phyloP scores from a whole-genome alignment of 2,888 invertebrate species.

The Phytoseiulus persimilis region DNA sequence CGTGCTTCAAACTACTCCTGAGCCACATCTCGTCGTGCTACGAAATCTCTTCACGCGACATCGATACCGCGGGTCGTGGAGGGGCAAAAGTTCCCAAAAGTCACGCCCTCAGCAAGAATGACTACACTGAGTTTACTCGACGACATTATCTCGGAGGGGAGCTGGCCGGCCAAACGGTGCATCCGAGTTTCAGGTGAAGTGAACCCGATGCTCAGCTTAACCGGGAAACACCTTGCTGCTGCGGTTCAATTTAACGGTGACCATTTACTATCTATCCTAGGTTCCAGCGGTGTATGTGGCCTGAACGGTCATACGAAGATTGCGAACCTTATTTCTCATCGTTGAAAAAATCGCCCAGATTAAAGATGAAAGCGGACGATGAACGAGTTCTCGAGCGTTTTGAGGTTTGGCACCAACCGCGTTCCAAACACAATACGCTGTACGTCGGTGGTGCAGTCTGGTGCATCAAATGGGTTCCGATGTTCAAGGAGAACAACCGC shows the following conservation, averaged over 20 bases:
- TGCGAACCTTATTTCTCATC: not conserved
- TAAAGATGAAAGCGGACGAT: not conserved
- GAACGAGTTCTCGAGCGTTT: not conserved
- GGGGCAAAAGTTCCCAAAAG: not conserved
- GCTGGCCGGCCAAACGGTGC: not conserved
- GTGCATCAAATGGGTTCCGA: conserved; percentile 27
- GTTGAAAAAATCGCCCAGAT: not conserved
- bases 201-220: too few species aligned
- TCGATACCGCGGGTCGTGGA: not conserved
- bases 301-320: not conserved
- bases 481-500: not conserved
- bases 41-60: not conserved
- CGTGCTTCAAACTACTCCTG: not conserved
- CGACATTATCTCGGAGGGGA: not conserved
- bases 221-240: too few species aligned
- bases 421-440: not conserved
- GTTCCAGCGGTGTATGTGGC: not conserved
- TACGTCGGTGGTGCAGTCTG: conserved; percentile 17
- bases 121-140: not conserved
- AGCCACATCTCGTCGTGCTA: not conserved
- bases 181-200: not conserved
- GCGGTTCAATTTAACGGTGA: too few species aligned
- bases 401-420: not conserved
- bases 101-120: not conserved
- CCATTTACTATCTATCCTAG: not conserved